Evolutionary conservation across 2,797 vertebrate species (phyloP), one percentile per base, ranked within the genome.

Genomic region (Hyperoplus lanceolatus): DNA sequence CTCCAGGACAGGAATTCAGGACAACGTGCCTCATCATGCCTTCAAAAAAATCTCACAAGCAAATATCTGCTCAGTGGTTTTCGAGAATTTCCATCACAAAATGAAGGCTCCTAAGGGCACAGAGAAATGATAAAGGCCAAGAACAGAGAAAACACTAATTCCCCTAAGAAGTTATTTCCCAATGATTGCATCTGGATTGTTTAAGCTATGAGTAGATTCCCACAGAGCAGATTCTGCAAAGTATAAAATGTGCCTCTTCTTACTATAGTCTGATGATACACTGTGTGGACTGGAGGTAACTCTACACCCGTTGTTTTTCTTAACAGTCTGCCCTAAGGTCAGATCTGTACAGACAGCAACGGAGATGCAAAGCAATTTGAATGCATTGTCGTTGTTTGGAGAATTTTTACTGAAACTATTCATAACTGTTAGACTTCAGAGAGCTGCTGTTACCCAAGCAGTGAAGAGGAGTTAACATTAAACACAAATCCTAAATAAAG

Each of bases 11-110:
- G 73, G 84, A 93, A 89, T 91, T 87, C 50, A 45, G 54, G 4
- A 43, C 4, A 77, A 82, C 90, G 70, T 70, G 92, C 50, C 74
- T 70, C 50, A 56, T 91, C 92, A 49, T 14, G 70, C 81, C 72
- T 56, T 53, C 0, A 29, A 55, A 65, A 14, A 64, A 39, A 75
- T n/a, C 21, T 5, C 3, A 43, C 49, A 86, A 79, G 80, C 74
- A 88, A 89, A 89, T 85, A 77, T 85, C 53, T 46, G 59, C 66
- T 79, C 50, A 29, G 53, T 46, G 13, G 65, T 61, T n/a, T 29
- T 5, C 63, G 39, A 15, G 56, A 10, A 72, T 79, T 75, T 80
- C 70, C 76, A 83, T 72, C 70, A 21, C 6, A 59, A 51, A 54
- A 39, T 8, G 2, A 70, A 55, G 66, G 6, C 57, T 62, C 42